phyloP scores from a whole-genome alignment of 2,888 invertebrate species.

The Melikaiella ostensackeni region DNA sequence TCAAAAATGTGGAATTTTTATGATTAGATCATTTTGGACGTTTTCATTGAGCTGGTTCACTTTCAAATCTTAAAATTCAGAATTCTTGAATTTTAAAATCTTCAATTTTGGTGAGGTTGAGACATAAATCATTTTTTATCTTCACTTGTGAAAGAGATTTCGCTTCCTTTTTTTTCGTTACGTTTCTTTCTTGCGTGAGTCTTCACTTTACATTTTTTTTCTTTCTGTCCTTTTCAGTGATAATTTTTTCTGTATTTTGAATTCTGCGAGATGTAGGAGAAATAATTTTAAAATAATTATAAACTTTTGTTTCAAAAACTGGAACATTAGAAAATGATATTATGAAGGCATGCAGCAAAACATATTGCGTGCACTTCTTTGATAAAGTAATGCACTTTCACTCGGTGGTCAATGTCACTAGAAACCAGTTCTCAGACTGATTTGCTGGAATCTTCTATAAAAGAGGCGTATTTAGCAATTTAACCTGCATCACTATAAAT shows the following conservation, averaged over 20 bases:
- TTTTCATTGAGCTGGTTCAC: too few species aligned
- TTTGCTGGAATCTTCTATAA: neutral
- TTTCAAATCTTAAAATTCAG: too few species aligned
- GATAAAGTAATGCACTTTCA: constrained; percentile 62
- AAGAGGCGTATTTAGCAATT: neutral
- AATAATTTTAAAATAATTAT: neutral
- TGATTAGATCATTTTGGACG: too few species aligned
- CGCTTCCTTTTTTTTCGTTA: neutral
- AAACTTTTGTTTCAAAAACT: neutral
- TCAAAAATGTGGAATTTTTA: too few species aligned
- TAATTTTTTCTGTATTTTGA: neutral
- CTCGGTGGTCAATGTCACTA: constrained; percentile 69
- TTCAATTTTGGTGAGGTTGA: too few species aligned
- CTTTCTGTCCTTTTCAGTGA: too few species aligned
- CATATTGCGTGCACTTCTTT: constrained; percentile 3
- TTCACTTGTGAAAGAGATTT: too few species aligned
- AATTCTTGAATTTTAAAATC: too few species aligned
- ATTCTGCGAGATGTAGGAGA: neutral
- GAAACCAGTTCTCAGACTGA: constrained; percentile 61
- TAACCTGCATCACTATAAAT: constrained; percentile 3
- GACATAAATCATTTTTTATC: too few species aligned
- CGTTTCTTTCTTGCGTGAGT: too few species aligned
- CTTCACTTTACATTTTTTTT: too few species aligned
- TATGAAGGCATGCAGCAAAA: constrained; percentile 36
- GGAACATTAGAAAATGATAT: constrained; percentile 41